Evolutionary conservation across 2,797 vertebrate species (phyloP).

Genomic region (Scolopax rusticola): DNA sequence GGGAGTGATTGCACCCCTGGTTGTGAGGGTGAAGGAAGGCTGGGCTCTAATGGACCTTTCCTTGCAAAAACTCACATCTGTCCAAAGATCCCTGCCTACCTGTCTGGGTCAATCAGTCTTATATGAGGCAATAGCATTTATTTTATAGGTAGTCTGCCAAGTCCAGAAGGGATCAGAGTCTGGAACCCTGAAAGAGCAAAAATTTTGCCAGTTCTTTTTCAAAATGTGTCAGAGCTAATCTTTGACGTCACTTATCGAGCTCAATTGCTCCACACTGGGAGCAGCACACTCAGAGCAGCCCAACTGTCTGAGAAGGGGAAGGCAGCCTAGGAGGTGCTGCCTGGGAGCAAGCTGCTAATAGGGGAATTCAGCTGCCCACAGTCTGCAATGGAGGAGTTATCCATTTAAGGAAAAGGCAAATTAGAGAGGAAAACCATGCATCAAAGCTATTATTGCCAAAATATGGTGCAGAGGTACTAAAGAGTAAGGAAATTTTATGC

Average conservation of each 20-base stretch:
- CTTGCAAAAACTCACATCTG: neutral
- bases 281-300: neutral
- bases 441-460: neutral
- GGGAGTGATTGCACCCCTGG: neutral
- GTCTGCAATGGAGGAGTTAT: neutral
- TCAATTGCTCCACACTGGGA: neutral
- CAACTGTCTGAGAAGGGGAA: accelerated
- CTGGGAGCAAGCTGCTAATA: neutral
- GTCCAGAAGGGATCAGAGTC: neutral
- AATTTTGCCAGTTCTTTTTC: neutral
- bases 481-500: neutral
- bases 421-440: neutral
- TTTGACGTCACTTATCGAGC: neutral
- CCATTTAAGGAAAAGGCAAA: neutral
- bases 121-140: accelerated
- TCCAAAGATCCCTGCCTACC: neutral
- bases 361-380: accelerated
- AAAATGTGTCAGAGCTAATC: neutral
- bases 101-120: neutral
- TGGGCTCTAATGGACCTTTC: neutral
- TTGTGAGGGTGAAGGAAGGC: accelerated
- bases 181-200: neutral
- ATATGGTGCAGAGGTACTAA: neutral
- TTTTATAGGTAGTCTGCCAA: neutral
- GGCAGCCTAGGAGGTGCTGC: neutral